phyloP scores from a whole-genome alignment of 2,888 invertebrate genomes.

The Protophormia terraenovae region DNA sequence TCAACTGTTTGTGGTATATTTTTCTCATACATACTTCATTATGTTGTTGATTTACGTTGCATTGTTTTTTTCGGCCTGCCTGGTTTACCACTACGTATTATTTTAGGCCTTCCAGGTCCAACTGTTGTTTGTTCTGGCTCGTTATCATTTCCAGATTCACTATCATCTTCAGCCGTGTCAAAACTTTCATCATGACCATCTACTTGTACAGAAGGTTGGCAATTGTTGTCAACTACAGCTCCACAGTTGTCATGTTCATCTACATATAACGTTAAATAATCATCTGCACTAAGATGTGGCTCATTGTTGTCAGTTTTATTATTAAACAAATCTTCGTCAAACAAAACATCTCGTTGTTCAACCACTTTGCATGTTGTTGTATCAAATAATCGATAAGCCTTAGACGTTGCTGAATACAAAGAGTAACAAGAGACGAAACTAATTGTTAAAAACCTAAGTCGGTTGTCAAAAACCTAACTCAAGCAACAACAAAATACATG shows the following conservation, averaged over 20 bases:
- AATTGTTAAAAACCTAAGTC: too few relatives aligned
- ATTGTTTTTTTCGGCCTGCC: too few relatives aligned
- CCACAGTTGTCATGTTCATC: neutral
- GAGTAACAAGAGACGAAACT: too few relatives aligned
- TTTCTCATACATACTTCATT: too few relatives aligned
- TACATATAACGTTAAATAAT: constrained; percentile 23
- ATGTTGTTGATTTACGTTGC: too few relatives aligned
- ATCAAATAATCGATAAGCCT: neutral
- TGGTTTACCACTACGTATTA: too few relatives aligned
- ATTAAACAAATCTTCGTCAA: constrained; percentile 16
- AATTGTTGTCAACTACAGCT: neutral
- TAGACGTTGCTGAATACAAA: neutral
- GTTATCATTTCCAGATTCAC: too few relatives aligned
- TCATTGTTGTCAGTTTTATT: neutral
- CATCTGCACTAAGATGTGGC: neutral
- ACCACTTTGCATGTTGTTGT: neutral
- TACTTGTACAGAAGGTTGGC: neutral
- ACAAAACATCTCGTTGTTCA: constrained; percentile 41
- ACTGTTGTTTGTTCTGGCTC: too few relatives aligned
- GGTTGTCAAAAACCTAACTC: too few relatives aligned
- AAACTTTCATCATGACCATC: neutral
- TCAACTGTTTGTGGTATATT: constrained; percentile 16
- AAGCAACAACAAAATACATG: too few relatives aligned
- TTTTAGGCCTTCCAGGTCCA: too few relatives aligned
- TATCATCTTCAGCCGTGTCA: too few relatives aligned